Percentiles rank a stretch among this genome's conserved stretches.
Conservation (phyloP, 2,797 vertebrate genomes). For the Pelodytes ibericus region DNA sequence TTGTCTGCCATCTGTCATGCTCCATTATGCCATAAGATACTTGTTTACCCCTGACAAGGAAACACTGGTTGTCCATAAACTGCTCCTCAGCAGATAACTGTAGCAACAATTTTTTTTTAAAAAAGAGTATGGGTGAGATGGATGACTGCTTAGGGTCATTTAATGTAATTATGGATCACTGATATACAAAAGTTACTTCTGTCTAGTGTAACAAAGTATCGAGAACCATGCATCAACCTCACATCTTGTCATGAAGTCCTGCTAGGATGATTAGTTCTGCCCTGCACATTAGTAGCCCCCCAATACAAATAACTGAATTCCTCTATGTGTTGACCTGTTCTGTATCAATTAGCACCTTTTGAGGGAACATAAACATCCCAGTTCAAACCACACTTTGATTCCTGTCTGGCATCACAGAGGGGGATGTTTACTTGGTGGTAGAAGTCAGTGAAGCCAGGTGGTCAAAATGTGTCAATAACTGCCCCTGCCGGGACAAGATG, state of each 20-base stretch:
- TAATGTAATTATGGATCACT: too few species aligned
- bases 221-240: too few species aligned
- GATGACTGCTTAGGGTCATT: too few species aligned
- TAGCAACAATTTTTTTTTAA: too few species aligned
- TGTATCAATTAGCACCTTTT: conserved; percentile 62
- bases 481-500: conserved; percentile 50
- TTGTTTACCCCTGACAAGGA: too few species aligned
- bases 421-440: conserved; percentile 53
- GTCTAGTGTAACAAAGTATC: too few species aligned
- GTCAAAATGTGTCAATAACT: conserved; percentile 53
- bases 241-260: conserved; percentile 14
- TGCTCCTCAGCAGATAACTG: too few species aligned
- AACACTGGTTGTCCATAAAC: too few species aligned
- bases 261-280: conserved; percentile 26
- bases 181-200: too few species aligned
- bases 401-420: conserved; percentile 39
- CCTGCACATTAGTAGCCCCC: conserved; percentile 23
- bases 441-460: conserved; percentile 53
- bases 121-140: too few species aligned
- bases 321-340: conserved; percentile 49
- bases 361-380: conserved; percentile 46
- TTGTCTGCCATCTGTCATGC: too few species aligned
- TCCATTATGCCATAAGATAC: too few species aligned
- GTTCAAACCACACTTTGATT: conserved; percentile 47
- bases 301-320: conserved; percentile 38